phyloP scores from a whole-genome alignment of 2,113 vertebrate genomes.

The Climacteris rufus region DNA sequence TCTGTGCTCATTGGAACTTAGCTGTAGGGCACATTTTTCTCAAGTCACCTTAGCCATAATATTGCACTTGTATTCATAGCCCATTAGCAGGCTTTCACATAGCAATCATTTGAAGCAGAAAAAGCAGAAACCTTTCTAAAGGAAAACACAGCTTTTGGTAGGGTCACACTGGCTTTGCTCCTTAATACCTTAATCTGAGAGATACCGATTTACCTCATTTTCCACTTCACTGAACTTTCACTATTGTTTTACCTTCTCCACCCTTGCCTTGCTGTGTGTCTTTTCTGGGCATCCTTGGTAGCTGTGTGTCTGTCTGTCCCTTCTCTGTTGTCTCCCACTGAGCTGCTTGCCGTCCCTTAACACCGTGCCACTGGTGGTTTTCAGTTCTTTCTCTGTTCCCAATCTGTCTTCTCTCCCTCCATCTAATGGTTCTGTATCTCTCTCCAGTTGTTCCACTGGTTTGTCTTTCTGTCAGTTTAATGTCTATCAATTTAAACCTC shows the following conservation, averaged over 20 bases:
- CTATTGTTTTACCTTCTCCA: background rate
- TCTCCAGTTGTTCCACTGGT: background rate
- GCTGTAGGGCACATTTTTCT: slow-evolving; percentile 51
- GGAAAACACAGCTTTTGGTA: background rate
- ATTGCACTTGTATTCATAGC: background rate
- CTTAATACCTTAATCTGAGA: background rate
- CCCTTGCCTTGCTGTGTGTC: background rate
- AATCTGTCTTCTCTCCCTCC: background rate
- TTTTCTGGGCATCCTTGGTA: background rate
- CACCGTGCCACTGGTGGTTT: background rate
- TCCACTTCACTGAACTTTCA: background rate
- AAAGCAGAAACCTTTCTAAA: background rate
- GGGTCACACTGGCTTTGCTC: background rate
- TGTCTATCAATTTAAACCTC: background rate
- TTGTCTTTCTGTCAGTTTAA: slow-evolving; percentile 1
- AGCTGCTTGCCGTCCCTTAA: background rate
- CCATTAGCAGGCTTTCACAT: background rate
- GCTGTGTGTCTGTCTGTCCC: background rate
- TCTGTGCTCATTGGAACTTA: slow-evolving; percentile 20
- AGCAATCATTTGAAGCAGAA: background rate
- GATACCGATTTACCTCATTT: background rate
- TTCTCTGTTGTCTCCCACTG: background rate
- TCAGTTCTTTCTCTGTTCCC: background rate
- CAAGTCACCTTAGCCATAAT: slow-evolving; percentile 30
- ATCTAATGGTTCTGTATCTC: background rate